Percentiles rank a stretch among this genome's conserved stretches.
Conservation (phyloP, 2,888 invertebrate genomes). For the Poecilobothrus nobilitatus region DNA sequence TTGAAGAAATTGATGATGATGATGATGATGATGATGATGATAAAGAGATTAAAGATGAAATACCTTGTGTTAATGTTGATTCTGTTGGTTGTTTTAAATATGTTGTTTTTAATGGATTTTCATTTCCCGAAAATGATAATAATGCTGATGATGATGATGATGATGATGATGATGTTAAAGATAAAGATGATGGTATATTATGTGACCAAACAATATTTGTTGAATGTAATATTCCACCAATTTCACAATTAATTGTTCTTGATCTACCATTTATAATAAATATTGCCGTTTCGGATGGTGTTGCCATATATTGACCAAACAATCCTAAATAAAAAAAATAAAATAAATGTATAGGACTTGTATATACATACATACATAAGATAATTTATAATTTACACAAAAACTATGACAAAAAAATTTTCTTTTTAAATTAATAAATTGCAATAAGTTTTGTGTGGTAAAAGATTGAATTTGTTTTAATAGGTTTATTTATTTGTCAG, state of each 20-base stretch:
- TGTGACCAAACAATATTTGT: conserved; percentile 56
- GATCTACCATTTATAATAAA: conserved; percentile 64
- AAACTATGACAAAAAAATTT: too few relatives aligned
- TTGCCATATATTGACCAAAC: conserved; percentile 64
- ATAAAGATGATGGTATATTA: conserved; percentile 12
- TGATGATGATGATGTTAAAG: conserved; percentile 9
- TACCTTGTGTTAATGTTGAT: neutral
- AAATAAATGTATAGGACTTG: neutral
- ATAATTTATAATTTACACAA: too few relatives aligned
- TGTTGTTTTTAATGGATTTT: neutral
- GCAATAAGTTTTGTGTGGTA: too few relatives aligned
- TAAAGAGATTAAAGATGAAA: neutral
- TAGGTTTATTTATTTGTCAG: too few relatives aligned
- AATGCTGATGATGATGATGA: neutral
- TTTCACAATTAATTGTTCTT: conserved; percentile 65
- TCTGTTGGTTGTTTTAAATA: neutral
- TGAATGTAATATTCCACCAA: conserved; percentile 58
- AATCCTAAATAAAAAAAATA: conserved; percentile 44
- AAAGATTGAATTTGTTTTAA: too few relatives aligned
- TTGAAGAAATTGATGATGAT: neutral
- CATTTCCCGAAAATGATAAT: conserved; percentile 5
- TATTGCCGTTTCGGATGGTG: conserved; percentile 59
- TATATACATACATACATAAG: too few relatives aligned
- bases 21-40: neutral
- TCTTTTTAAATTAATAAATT: too few relatives aligned